Percentiles rank a stretch among this genome's conserved stretches.
Evolutionary conservation across 30 jellyfish, hydroid and myxozoan species (phyloP).

Genomic region (Aurelia sp.): DNA sequence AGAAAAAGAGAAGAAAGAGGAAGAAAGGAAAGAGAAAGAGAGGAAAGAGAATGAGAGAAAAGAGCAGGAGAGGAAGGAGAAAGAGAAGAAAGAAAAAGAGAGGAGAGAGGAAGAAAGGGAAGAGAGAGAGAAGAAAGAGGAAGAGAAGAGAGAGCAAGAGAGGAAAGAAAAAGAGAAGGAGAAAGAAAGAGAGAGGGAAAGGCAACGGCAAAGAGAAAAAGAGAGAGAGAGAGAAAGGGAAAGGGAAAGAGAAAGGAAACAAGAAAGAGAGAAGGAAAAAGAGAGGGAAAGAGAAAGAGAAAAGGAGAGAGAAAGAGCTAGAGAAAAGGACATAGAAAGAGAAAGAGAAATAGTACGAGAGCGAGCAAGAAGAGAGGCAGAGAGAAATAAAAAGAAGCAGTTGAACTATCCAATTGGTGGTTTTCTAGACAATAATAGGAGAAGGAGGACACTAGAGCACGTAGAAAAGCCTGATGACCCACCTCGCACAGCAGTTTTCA

Average conservation of each 20-base stretch:
- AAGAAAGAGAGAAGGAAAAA: too few species aligned
- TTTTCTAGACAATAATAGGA: not conserved
- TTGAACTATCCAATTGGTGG: too few species aligned
- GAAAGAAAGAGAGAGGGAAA: not conserved
- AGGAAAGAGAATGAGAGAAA: not conserved
- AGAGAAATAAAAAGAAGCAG: not conserved
- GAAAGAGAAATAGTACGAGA: not conserved
- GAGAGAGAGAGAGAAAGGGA: not conserved
- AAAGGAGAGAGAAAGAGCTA: not conserved
- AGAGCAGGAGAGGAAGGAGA: not conserved
- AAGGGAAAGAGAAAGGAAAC: not conserved
- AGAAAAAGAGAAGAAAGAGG: too few species aligned
- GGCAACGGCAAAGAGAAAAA: too few species aligned
- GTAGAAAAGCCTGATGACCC: not conserved
- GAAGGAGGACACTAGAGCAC: not conserved
- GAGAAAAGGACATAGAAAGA: not conserved
- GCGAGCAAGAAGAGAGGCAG: not conserved
- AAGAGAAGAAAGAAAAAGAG: not conserved
- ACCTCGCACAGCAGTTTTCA: too few species aligned
- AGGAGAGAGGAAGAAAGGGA: too few species aligned
- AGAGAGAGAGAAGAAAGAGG: not conserved
- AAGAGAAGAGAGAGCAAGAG: not conserved
- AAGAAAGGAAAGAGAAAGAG: not conserved
- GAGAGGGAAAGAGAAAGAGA: not conserved
- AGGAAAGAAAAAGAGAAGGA: not conserved